phyloP scores from a whole-genome alignment of 2,113 vertebrate species.

The Albula goreensis region DNA sequence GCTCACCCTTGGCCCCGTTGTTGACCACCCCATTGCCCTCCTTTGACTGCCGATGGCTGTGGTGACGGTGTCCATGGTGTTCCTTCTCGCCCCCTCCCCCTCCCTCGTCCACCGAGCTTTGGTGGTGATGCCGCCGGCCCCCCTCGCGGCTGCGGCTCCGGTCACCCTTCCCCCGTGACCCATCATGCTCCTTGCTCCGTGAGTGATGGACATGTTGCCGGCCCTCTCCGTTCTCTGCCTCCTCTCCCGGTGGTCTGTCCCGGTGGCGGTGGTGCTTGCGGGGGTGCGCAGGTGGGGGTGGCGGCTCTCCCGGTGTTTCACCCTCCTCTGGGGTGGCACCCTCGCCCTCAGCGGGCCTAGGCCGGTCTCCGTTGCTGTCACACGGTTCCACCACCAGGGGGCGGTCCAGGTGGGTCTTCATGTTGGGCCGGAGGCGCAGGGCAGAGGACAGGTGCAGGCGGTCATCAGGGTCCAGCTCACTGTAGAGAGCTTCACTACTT shows the following conservation, averaged over 20 bases:
- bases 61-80: slow-evolving; percentile 81
- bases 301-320: not conserved
- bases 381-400: slow-evolving; percentile 84
- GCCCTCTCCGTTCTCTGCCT: slow-evolving; percentile 70
- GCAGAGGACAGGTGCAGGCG: slow-evolving; percentile 73
- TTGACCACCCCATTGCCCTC: slow-evolving; percentile 75
- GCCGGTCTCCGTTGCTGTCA: slow-evolving; percentile 58
- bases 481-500: slow-evolving; percentile 89
- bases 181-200: slow-evolving; percentile 78
- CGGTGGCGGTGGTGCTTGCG: slow-evolving; percentile 79
- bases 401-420: slow-evolving; percentile 90
- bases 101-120: slow-evolving; percentile 78
- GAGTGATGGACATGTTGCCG: slow-evolving; percentile 77
- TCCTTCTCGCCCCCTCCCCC: slow-evolving; percentile 50
- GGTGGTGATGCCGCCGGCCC: slow-evolving; percentile 77
- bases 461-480: slow-evolving; percentile 84
- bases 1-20: slow-evolving; percentile 60
- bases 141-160: slow-evolving; percentile 73
- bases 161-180: slow-evolving; percentile 60
- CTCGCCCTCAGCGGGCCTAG: slow-evolving; percentile 32
- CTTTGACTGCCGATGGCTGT: slow-evolving; percentile 65
- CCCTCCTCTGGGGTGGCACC: slow-evolving; percentile 1
- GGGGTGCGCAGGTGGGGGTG: slow-evolving; percentile 34
- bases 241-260: slow-evolving; percentile 49
- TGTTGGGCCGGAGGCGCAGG: slow-evolving; percentile 82